These are phyloP conservation scores for Colius striatus DNA, from an alignment of 2,113 vertebrate species.

Conservation along the genomic window DNA sequence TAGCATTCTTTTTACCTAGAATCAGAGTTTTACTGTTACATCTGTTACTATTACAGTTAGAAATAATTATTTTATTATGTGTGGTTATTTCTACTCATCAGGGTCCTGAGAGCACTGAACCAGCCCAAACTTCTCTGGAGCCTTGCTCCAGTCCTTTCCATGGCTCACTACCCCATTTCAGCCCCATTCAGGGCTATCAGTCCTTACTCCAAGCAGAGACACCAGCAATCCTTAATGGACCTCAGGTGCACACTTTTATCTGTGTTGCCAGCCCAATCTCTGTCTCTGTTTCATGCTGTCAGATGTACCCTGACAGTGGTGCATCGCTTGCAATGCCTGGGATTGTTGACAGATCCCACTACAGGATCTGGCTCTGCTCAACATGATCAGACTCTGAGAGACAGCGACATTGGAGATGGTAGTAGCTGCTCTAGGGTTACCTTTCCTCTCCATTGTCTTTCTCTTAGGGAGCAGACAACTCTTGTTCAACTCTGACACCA, in stretches of 20 bases:
- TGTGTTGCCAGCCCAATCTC: neutral
- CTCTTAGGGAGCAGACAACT: neutral
- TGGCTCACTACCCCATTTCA: neutral
- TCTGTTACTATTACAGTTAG: neutral
- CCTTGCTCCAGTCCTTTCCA: neutral
- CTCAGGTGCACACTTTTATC: rapidly evolving
- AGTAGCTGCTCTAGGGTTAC: neutral
- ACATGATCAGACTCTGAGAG: neutral
- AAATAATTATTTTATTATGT: conserved; percentile 24
- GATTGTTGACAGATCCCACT: neutral
- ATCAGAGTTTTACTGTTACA: neutral
- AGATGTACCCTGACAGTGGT: no score
- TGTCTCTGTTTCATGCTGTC: neutral
- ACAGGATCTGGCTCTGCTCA: neutral
- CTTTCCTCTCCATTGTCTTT: neutral
- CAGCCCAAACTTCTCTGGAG: neutral
- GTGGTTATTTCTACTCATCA: neutral
- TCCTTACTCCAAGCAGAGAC: neutral
- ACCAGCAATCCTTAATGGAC: neutral
- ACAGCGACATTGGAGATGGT: neutral
- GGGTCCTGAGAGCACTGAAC: neutral
- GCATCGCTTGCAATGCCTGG: neutral
- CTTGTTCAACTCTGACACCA: neutral
- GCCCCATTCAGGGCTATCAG: rapidly evolving
- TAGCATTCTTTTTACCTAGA: neutral